phyloP scores from a whole-genome alignment of 2,888 invertebrate species.

The Drosophila cognata region DNA sequence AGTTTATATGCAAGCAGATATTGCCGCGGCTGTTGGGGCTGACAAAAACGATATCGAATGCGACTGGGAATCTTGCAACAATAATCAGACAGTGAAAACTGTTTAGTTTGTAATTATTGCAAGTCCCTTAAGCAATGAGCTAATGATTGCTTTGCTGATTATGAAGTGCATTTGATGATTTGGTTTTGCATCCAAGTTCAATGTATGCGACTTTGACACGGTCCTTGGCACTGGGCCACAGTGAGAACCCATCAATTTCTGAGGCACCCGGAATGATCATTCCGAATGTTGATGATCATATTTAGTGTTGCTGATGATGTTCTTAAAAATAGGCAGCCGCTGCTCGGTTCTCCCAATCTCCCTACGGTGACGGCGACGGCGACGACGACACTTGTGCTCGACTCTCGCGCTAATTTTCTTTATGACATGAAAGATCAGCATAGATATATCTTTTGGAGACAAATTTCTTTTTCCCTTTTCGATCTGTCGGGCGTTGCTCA shows the following conservation, averaged over 20 bases:
- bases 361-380: constrained; percentile 8
- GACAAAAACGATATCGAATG: neutral
- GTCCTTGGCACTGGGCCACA: constrained; percentile 38
- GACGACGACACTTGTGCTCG: constrained; percentile 60
- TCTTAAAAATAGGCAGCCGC: constrained; percentile 50
- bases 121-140: neutral
- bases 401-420: constrained; percentile 76
- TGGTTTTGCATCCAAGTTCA: constrained; percentile 64
- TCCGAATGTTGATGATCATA: constrained; percentile 26
- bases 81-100: neutral
- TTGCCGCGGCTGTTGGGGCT: neutral
- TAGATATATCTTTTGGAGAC: constrained; percentile 66
- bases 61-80: no score
- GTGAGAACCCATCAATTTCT: constrained; percentile 43
- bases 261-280: constrained; percentile 34
- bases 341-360: constrained; percentile 27
- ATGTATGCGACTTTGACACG: constrained; percentile 46
- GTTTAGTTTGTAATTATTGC: neutral
- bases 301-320: constrained; percentile 12
- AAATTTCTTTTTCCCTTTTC: constrained; percentile 61
- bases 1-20: constrained; percentile 5
- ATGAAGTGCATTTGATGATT: constrained; percentile 7
- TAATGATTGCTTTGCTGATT: neutral
- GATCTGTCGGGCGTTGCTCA: constrained; percentile 32
- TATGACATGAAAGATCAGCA: constrained; percentile 74